These are phyloP conservation scores for Enteromius radiatus DNA, from an alignment of 2,797 vertebrate species.

Conservation along the genomic window DNA sequence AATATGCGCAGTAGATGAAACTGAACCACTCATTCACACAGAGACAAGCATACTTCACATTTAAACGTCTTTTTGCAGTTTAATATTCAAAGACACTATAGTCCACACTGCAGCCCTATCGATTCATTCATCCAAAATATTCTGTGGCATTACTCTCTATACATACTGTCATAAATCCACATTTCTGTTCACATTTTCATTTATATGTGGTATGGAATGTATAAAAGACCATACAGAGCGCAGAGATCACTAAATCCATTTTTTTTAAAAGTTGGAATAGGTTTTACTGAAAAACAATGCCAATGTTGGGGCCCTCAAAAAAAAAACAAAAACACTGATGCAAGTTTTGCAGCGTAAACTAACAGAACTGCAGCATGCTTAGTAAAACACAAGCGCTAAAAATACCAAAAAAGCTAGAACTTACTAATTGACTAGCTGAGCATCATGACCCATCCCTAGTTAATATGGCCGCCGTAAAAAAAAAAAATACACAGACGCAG, in stretches of 20 bases:
- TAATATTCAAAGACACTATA: background rate
- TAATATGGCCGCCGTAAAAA: background rate
- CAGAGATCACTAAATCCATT: background rate
- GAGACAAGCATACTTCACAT: background rate
- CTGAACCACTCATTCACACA: background rate
- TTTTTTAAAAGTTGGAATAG: background rate
- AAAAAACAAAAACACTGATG: background rate
- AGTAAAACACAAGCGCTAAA: background rate
- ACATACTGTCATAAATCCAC: background rate
- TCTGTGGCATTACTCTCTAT: background rate
- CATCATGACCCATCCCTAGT: slow-evolving; percentile 13
- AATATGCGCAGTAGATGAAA: background rate
- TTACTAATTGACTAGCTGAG: slow-evolving; percentile 6
- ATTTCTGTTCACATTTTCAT: background rate
- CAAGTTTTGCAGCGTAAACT: background rate
- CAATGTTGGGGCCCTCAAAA: background rate
- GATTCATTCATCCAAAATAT: background rate
- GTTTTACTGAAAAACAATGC: background rate
- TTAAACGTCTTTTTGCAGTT: background rate
- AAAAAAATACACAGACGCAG: background rate
- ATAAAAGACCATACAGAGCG: background rate
- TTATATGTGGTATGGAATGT: background rate
- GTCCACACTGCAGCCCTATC: background rate
- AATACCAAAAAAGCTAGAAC: background rate
- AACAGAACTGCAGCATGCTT: background rate